phyloP scores from a whole-genome alignment of 2,888 invertebrate genomes.

The Bombyx huttoni region DNA sequence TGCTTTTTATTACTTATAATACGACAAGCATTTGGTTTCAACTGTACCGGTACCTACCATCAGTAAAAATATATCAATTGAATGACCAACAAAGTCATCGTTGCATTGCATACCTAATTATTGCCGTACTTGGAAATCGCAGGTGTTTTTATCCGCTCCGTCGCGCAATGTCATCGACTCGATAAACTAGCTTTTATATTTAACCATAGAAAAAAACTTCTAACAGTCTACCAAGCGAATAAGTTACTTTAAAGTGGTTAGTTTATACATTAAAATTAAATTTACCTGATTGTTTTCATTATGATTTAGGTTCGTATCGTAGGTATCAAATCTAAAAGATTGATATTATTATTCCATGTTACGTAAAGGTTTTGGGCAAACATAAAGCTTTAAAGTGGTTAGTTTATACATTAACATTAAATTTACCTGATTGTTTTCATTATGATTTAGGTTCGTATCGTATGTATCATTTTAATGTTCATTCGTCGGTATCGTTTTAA shows the following conservation, averaged over 20 bases:
- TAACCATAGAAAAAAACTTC: neutral
- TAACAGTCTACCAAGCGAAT: neutral
- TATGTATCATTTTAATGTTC: too few species aligned
- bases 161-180: constrained; percentile 6
- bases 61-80: constrained; percentile 29
- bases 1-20: too few species aligned
- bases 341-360: too few species aligned
- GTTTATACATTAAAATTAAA: neutral
- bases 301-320: too few species aligned
- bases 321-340: too few species aligned
- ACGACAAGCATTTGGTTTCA: too few species aligned
- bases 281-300: too few species aligned
- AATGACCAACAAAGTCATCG: constrained; percentile 19
- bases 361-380: too few species aligned
- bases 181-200: constrained; percentile 1
- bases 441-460: too few species aligned
- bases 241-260: neutral
- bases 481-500: too few species aligned
- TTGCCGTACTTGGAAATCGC: constrained; percentile 17
- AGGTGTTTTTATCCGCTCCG: constrained; percentile 7
- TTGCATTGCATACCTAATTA: constrained; percentile 18
- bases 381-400: neutral
- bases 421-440: too few species aligned
- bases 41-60: constrained; percentile 9
- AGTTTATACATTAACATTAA: neutral